Evolutionary conservation across 1,140 invertebrate genomes (phyloP), one percentile per base, ranked within the genome.

Genomic region (Tribolium madens): DNA sequence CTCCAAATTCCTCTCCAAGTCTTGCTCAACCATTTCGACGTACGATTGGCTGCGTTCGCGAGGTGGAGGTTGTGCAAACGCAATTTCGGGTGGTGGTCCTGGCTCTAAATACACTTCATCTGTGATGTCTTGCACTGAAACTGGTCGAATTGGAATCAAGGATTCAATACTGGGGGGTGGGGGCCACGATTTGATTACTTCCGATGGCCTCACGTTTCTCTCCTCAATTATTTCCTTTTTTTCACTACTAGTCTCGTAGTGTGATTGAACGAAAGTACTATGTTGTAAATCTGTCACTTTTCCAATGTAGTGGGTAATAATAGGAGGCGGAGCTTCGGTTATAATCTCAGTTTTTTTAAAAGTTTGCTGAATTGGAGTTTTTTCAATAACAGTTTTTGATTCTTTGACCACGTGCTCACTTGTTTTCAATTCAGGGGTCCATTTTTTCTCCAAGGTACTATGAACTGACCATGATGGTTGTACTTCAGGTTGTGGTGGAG

Each of bases 61-160:
- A 3, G 83, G 47, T 85, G 86, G 71, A 4, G 86, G 84, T 42
- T 88, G 86, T 2, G 89, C 88, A 82, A 88, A 92, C 9, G 88
- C 90, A 9, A 92, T 91, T 86, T 92, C 90, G 13, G 91, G 90
- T 6, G 91, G 89, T 0, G 90, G 87, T 9, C 91, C 91, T 0
- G 91, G 91, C 82, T 91, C 87, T 7, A 92, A 80, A 50, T 87
- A 83, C 0, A 89, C 84, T 79, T 89, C 88, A 57, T 85, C 81
- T 3, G 85, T 83, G 13, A 86, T 85, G 77, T 86, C 85, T 78
- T 86, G 84, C 5, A 85, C 84, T 26, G 85, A 86, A 68, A 84
- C 80, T 2, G 84, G 84, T 71, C 85, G 72, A 12, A 85, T 79
- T 26, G 81, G 73, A 12, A 50, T 72, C 60, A 86, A 70, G 12